These are phyloP conservation scores for Sympetrum striolatum DNA, from an alignment of 2,888 invertebrate genomes.

Conservation along the genomic window DNA sequence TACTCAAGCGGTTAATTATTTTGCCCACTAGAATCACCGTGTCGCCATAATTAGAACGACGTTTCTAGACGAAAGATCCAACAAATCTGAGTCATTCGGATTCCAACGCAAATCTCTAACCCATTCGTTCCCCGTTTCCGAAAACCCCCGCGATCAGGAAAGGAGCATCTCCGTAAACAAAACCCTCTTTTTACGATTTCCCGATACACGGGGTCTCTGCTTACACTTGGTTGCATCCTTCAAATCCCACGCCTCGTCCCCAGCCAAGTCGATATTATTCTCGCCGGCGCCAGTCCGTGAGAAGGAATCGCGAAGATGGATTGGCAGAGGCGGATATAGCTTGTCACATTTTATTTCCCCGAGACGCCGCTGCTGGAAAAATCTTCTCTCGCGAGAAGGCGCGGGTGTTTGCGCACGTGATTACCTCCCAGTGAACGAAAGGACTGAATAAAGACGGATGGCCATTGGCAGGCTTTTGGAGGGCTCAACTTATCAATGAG, in stretches of 20 bases:
- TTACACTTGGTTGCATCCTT: background rate
- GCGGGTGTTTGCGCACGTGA: slow-evolving; percentile 4
- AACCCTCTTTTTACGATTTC: background rate
- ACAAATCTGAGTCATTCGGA: background rate
- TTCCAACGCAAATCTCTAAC: background rate
- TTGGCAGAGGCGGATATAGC: background rate
- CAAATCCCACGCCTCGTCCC: background rate
- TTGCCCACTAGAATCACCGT: background rate
- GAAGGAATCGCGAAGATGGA: slow-evolving; percentile 1
- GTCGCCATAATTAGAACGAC: background rate
- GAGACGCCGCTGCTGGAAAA: background rate
- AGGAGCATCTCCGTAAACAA: background rate
- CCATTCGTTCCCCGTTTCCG: background rate
- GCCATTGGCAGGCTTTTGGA: background rate
- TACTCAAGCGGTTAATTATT: background rate
- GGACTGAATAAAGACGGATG: background rate
- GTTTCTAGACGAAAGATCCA: background rate
- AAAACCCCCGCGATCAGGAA: background rate
- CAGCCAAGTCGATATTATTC: background rate
- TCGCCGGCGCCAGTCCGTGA: slow-evolving; percentile 8
- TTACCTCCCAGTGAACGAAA: background rate
- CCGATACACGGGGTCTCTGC: background rate
- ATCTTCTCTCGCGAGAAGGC: background rate
- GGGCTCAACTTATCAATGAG: background rate
- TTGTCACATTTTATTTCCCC: slow-evolving; percentile 4